Conservation (phyloP, 2,113 vertebrate genomes). For the Nerophis ophidion region DNA sequence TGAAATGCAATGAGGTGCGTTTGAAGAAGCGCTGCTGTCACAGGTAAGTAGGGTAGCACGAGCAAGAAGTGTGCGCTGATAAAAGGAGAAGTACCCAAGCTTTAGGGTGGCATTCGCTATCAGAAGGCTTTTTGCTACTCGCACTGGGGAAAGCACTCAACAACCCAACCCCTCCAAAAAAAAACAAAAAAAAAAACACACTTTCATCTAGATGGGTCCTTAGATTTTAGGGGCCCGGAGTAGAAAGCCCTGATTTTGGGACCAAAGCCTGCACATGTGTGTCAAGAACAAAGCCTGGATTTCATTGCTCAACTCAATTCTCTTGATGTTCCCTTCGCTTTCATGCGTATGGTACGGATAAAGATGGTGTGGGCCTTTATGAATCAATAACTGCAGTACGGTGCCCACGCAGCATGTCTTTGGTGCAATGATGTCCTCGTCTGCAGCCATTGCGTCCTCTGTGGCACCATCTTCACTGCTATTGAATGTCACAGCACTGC, state of each 20-base stretch:
- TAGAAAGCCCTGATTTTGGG: conserved; percentile 50
- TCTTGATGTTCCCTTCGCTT: conserved; percentile 51
- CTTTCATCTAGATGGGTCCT: conserved; percentile 75
- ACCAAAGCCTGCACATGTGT: conserved; percentile 35
- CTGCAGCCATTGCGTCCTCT: conserved; percentile 48
- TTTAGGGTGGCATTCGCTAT: conserved; percentile 59
- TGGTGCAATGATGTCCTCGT: conserved; percentile 47
- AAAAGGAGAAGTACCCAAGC: conserved; percentile 63
- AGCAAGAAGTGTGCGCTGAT: conserved; percentile 57
- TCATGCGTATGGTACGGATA: conserved; percentile 61
- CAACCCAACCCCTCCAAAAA: conserved; percentile 48
- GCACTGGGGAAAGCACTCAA: conserved; percentile 63
- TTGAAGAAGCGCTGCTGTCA: conserved; percentile 77
- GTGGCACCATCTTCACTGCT: conserved; percentile 32
- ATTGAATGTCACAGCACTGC: conserved; percentile 62
- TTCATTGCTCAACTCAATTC: conserved; percentile 51
- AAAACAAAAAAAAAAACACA: conserved; percentile 56
- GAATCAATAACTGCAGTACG: conserved; percentile 66
- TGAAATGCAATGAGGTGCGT: conserved; percentile 78
- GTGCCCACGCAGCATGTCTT: conserved; percentile 31
- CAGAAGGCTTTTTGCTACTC: conserved; percentile 69
- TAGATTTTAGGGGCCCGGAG: conserved; percentile 57
- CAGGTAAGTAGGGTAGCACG: conserved; percentile 65
- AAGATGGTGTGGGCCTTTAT: conserved; percentile 56
- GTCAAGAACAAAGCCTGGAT: conserved; percentile 55